Conservation (phyloP, 1,140 invertebrate species). For the Atta colombica region DNA sequence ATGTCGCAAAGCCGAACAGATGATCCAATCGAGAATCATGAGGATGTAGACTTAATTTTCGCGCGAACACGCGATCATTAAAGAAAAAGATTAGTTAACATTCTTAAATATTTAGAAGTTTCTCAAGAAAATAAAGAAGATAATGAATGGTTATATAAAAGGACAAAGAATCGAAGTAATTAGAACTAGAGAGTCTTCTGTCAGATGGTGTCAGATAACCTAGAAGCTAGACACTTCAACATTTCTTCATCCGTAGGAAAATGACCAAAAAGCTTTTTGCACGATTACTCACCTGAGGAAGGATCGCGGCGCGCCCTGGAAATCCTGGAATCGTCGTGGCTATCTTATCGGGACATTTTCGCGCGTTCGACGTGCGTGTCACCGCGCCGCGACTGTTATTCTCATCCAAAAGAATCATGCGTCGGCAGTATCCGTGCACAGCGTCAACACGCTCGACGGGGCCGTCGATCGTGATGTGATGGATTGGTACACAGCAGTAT, state of each 20-base stretch:
- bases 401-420: conserved; percentile 53
- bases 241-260: no score
- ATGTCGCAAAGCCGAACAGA: neutral
- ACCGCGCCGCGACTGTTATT: conserved; percentile 39
- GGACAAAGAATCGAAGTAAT: no score
- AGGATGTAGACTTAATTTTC: conserved; percentile 21
- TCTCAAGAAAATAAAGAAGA: no score
- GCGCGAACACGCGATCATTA: no score
- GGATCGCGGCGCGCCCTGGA: conserved; percentile 15
- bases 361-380: conserved; percentile 64
- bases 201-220: no score
- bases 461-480: neutral
- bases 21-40: no score
- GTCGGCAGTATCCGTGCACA: conserved; percentile 68
- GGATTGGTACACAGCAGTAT: no score
- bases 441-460: conserved; percentile 36
- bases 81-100: no score
- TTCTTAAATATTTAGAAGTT: no score
- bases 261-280: neutral
- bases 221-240: no score
- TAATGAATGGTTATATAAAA: no score
- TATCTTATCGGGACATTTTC: conserved; percentile 65
- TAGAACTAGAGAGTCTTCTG: no score
- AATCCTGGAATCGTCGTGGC: conserved; percentile 1
- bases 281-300: conserved; percentile 50